phyloP scores from a whole-genome alignment of 2,113 vertebrate species.

The Melanocharis versteri region DNA sequence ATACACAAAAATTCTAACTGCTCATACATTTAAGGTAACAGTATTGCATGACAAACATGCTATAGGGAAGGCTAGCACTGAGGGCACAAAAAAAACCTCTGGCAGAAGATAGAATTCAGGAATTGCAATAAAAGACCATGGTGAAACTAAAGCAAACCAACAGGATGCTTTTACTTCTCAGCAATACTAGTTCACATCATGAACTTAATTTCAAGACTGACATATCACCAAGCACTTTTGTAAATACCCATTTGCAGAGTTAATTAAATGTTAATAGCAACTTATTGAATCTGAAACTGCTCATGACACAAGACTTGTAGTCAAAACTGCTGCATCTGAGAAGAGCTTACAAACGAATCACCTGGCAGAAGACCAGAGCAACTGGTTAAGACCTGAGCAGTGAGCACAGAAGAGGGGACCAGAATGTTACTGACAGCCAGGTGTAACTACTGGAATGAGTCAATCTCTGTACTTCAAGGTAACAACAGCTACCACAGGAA shows the following conservation, averaged over 20 bases:
- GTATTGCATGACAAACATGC: background rate
- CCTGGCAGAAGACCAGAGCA: background rate
- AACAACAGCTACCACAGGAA: background rate
- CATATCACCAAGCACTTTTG: background rate
- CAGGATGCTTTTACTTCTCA: background rate
- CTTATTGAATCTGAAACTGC: background rate
- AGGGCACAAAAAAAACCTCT: background rate
- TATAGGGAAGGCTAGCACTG: background rate
- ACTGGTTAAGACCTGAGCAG: background rate
- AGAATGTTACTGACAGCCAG: background rate
- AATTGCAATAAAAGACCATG: background rate
- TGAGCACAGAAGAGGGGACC: background rate
- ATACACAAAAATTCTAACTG: background rate
- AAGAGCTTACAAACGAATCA: background rate
- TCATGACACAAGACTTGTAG: background rate
- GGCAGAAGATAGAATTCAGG: background rate
- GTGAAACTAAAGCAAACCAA: background rate
- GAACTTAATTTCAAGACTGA: background rate
- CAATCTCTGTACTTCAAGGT: background rate
- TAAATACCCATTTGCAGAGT: background rate
- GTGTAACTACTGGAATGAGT: background rate
- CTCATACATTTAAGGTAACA: background rate
- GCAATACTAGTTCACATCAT: background rate
- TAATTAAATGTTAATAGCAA: slow-evolving; percentile 26
- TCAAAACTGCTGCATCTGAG: background rate